phyloP scores from a whole-genome alignment of 1,140 invertebrate species.

The Lamellibrachia luymesi region DNA sequence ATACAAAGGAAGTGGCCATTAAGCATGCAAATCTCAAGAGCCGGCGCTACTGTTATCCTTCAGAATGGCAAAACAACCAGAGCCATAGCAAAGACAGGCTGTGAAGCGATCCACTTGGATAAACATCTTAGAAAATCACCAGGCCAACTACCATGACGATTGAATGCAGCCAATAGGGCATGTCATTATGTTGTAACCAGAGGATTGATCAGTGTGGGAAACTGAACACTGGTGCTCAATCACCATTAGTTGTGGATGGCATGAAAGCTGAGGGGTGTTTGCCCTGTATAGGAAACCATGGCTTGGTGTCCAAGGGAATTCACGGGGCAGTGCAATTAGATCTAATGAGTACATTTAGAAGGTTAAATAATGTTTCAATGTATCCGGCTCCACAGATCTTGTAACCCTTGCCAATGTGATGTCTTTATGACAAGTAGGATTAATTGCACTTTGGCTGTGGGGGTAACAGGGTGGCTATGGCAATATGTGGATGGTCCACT shows the following conservation, averaged over 20 bases:
- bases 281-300: neutral
- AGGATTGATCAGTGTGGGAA: neutral
- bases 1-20: neutral
- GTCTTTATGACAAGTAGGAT: neutral
- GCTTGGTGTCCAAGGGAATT: neutral
- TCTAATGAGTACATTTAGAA: neutral
- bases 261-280: neutral
- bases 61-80: neutral
- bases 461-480: neutral
- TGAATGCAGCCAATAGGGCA: neutral
- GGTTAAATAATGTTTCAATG: neutral
- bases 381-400: neutral
- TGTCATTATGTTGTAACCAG: neutral
- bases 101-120: neutral
- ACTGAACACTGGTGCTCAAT: neutral
- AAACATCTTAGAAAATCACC: constrained; percentile 1
- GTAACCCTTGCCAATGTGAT: neutral
- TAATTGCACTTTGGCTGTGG: neutral
- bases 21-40: neutral
- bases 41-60: neutral
- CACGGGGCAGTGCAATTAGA: neutral
- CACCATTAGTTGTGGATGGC: neutral
- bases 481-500: neutral
- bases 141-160: neutral
- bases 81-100: neutral